Conservation (phyloP, 2,797 vertebrate genomes). For the Distichodus sexfasciatus region DNA sequence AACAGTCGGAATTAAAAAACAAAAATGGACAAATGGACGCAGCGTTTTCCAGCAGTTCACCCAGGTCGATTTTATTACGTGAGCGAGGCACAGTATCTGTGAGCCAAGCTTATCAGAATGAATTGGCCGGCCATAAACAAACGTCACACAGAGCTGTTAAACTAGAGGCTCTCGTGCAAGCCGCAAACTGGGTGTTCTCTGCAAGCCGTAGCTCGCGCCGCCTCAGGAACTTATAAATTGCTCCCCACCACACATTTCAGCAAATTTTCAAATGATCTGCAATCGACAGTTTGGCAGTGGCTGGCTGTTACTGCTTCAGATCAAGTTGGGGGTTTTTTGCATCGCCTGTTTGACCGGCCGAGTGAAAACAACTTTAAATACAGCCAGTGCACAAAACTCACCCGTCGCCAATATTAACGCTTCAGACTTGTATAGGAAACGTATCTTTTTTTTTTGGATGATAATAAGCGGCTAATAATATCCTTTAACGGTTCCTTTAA, state of each 20-base stretch:
- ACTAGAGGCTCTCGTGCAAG: slow-evolving; percentile 7
- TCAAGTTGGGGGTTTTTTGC: background rate
- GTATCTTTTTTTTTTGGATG: too few relatives aligned
- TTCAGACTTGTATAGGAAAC: too few relatives aligned
- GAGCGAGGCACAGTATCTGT: background rate
- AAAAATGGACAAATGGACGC: too few relatives aligned
- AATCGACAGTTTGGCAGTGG: background rate
- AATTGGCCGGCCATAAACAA: slow-evolving; percentile 2
- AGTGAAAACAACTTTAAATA: background rate
- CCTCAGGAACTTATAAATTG: background rate
- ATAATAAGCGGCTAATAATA: too few relatives aligned
- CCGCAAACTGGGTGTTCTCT: slow-evolving; percentile 1
- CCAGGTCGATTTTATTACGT: background rate
- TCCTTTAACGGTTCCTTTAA: too few relatives aligned
- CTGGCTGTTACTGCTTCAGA: background rate
- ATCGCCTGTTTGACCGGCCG: background rate
- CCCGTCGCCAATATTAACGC: too few relatives aligned
- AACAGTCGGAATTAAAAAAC: too few relatives aligned
- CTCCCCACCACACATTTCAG: background rate
- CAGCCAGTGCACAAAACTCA: too few relatives aligned
- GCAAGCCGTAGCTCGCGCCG: slow-evolving; percentile 5
- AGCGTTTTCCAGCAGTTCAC: background rate
- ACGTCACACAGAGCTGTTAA: slow-evolving; percentile 16
- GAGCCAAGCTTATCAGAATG: background rate
- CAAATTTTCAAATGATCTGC: background rate